phyloP scores from a whole-genome alignment of 2,113 vertebrate genomes.

The Cryptotis parvus region DNA sequence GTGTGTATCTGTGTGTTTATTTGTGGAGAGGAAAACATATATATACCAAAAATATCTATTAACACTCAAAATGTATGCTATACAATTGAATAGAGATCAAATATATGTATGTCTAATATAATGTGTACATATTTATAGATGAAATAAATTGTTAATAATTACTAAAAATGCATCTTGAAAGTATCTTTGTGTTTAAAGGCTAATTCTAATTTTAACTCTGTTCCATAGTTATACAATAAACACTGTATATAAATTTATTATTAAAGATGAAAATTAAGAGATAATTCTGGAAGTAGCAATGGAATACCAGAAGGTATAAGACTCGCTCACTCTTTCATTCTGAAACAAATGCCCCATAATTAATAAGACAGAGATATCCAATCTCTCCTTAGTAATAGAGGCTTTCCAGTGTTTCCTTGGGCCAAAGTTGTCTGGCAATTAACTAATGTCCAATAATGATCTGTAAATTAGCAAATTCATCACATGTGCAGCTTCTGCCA shows the following conservation, averaged over 20 bases:
- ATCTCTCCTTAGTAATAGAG: neutral
- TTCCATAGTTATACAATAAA: neutral
- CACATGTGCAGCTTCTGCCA: constrained; percentile 58
- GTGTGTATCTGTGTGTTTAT: too few species aligned
- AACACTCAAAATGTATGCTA: too few species aligned
- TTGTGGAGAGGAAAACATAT: too few species aligned
- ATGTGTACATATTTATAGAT: neutral
- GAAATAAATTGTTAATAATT: neutral
- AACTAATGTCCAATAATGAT: constrained; percentile 70
- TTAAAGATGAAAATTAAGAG: constrained; percentile 45
- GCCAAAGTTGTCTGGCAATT: constrained; percentile 47
- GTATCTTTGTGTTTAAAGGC: too few species aligned
- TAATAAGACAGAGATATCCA: constrained; percentile 9
- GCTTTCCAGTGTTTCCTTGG: constrained; percentile 24
- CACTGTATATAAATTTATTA: neutral
- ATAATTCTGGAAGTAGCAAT: neutral
- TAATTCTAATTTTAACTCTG: constrained; percentile 3
- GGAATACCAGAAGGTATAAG: neutral
- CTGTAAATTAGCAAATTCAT: constrained; percentile 69
- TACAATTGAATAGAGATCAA: neutral
- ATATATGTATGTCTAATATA: neutral
- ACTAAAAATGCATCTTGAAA: neutral
- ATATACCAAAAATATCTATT: too few species aligned
- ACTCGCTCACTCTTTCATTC: neutral
- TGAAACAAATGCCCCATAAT: neutral